Conservation (phyloP, 2,888 invertebrate genomes). For the Caenorhabditis plicata region DNA sequence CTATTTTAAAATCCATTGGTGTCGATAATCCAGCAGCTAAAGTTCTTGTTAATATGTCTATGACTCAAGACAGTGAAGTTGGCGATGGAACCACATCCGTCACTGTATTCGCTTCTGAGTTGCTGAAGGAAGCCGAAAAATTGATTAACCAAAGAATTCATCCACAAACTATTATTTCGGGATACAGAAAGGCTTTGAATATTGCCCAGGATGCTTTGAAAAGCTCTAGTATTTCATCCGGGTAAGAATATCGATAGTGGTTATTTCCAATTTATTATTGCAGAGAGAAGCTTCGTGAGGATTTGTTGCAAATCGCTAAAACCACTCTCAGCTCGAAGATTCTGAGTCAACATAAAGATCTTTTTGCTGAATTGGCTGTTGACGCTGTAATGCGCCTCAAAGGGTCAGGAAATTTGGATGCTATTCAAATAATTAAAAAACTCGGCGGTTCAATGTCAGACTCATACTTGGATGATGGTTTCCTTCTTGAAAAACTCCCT, state of each 20-base stretch:
- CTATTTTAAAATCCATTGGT: conserved; percentile 90
- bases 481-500: conserved; percentile 90
- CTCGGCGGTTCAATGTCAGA: conserved; percentile 88
- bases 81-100: conserved; percentile 99
- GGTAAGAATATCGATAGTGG: conserved; percentile 65
- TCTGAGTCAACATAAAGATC: conserved; percentile 91
- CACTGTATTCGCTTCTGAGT: conserved; percentile 88
- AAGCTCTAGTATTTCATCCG: conserved; percentile 80
- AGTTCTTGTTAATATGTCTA: conserved; percentile 94
- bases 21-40: conserved; percentile 99
- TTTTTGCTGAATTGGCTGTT: conserved; percentile 90
- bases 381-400: conserved; percentile 91
- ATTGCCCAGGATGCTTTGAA: conserved; percentile 82
- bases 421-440: conserved; percentile 97
- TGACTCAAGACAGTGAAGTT: conserved; percentile 97
- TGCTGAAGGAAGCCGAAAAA: conserved; percentile 87
- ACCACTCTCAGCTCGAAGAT: conserved; percentile 98
- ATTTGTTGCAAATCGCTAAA: conserved; percentile 91
- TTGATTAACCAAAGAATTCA: conserved; percentile 90
- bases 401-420: conserved; percentile 89
- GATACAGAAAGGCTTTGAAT: conserved; percentile 86
- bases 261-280: too few species aligned
- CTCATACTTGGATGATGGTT: conserved; percentile 87
- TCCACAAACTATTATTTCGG: conserved; percentile 94
- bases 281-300: conserved; percentile 74